phyloP scores from a whole-genome alignment of 64 coral and sea anemone species.

The Porites lutea region DNA sequence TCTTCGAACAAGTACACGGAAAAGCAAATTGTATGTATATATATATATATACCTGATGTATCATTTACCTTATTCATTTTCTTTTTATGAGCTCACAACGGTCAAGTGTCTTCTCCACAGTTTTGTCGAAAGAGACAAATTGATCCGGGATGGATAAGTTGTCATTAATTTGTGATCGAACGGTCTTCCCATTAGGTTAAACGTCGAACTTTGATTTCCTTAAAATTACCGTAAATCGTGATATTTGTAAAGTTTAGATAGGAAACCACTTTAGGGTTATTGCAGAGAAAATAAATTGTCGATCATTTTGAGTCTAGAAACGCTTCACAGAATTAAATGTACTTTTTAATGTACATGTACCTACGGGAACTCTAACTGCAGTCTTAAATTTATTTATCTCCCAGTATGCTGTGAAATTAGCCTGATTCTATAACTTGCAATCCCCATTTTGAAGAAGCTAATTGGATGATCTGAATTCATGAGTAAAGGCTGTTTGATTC shows the following conservation, averaged over 20 bases:
- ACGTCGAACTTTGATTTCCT: constrained; percentile 2
- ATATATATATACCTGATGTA: background rate
- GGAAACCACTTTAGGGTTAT: background rate
- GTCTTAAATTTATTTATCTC: no score
- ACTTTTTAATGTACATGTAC: no score
- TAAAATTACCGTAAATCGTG: background rate
- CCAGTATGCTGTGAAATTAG: no score
- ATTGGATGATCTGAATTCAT: background rate
- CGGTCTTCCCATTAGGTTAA: background rate
- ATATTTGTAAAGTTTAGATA: background rate
- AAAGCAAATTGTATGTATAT: constrained; percentile 96
- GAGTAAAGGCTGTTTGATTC: background rate
- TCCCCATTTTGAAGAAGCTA: background rate
- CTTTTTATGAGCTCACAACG: background rate
- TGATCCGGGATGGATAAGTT: background rate
- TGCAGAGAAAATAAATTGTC: background rate
- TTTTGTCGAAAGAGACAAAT: background rate
- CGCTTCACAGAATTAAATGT: no score
- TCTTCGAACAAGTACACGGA: constrained; percentile 99
- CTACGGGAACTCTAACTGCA: no score
- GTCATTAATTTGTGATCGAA: background rate
- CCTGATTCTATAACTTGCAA: background rate
- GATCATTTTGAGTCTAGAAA: no score
- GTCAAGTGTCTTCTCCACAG: background rate
- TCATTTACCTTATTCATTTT: background rate